Evolutionary conservation across 2,888 invertebrate species (phyloP), one percentile per base, ranked within the genome.

Genomic region (Cremastobaeus sp.): DNA sequence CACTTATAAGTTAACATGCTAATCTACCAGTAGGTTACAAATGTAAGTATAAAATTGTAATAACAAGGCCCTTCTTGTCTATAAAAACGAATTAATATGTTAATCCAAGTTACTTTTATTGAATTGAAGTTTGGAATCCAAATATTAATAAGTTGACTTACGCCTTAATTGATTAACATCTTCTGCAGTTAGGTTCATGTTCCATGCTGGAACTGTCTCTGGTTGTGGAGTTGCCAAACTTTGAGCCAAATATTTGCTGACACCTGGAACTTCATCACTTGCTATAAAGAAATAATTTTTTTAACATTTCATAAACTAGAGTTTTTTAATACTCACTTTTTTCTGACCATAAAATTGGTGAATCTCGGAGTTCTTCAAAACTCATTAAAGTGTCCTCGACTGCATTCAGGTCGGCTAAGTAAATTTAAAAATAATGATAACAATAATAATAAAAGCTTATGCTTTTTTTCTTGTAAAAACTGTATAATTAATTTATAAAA

Each of bases 301-400:
- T 57, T 35, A 47, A 32, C 54, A 0, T 3, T 25, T 50, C 11
- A 21, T 32, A 54, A 35, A 43, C 21, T 34, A 28, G 3, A 25
- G 8, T 25, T 11, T 9, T 4, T 2, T 18, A 30, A 59, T 60
- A 69, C 69, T 69, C 54, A 69, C 69, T 69, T 28, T 69, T 69
- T 54, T 69, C 69, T 5, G 69, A 69, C 69, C 69, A 69, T 45
- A 69, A 54, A 21, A 69, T 69, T 9, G 69, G 69, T 9, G 69
- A 69, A 74, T 74, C 41, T 80, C 98, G 91, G 88, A 98, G 89
- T 86, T 95, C 96, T 89, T 98, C 98, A 84, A 94, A 90, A 84
- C 96, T 96, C 81, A 96, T 90, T 69, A 98, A 90, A 85, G 92
- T 94, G 84, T 94, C 93, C 86, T 95, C 95, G 65, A 89, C 84